Evolutionary conservation across 2,888 invertebrate genomes (phyloP), one percentile per base, ranked within the genome.

Genomic region (Julus scandinavius): DNA sequence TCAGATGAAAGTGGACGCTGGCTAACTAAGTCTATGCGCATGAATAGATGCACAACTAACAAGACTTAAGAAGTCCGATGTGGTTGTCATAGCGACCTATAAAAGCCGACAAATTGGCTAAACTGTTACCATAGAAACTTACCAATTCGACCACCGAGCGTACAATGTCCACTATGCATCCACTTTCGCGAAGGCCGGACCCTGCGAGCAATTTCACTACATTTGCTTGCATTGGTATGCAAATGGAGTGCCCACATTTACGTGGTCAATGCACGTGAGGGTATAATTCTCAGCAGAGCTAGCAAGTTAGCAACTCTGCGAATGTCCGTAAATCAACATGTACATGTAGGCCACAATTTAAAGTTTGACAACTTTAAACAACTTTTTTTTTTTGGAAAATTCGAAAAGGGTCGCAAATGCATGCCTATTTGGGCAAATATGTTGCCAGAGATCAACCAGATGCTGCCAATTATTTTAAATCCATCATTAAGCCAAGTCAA

Each of bases 1-100:
- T 85, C 85, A 85, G 85, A 49, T 49, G 85, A 41, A 85, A 85
- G 85, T 49, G 49, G 41, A 49, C 85, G 49, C 20, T 49, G 45
- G 85, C 85, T 49, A 85, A 85, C 85, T 85, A 85, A 85, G 85
- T 85, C 49, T 85, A 85, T 85, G 85, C 85, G 85, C 85, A 85
- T 85, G 85, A 85, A 85, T 85, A 49, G 85, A 85, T 85, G 85
- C 45, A 41, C 45, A 85, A 49, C 85, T 85, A 85, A 85, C 85
- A 85, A 85, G 45, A 85, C 85, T 85, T 85, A 41, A 85, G 49
- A 85, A 85, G 85, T n/a, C 49, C 49, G 85, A 85, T 41, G 85
- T 85, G 85, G 85, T 85, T 85, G 85, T 49, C 85, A 85, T 85
- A 20, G 85, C 41, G 20, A 85, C 85, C 20, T 38, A 49, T 49